Conservation (phyloP, 1,140 invertebrate species). For the Conus betulinus region DNA sequence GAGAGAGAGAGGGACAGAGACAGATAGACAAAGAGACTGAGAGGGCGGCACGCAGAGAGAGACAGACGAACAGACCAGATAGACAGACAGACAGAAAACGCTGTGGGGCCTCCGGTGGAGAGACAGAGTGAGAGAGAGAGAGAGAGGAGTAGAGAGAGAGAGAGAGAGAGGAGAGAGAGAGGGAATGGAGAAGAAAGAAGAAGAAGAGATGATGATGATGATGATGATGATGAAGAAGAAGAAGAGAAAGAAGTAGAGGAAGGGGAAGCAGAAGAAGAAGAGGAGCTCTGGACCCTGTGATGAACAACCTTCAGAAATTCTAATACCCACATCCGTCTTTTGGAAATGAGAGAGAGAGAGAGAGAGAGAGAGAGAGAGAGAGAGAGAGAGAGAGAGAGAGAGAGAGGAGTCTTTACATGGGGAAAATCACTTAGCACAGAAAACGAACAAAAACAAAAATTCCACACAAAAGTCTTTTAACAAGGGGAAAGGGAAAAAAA, state of each 20-base stretch:
- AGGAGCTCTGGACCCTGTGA: not conserved
- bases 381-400: slow-evolving; percentile 9
- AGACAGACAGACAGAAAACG: no score
- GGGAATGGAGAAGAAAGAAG: not conserved
- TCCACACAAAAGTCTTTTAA: not conserved
- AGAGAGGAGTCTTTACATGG: not conserved
- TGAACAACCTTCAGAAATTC: no score
- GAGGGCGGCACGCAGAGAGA: no score
- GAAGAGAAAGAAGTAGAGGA: not conserved
- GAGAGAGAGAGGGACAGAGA: no score
- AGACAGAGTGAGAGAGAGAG: not conserved
- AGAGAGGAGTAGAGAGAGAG: not conserved
- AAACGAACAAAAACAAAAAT: no score
- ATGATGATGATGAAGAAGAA: no score
- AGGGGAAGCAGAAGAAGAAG: no score
- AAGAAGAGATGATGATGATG: no score
- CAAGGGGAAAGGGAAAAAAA: no score
- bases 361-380: slow-evolving; percentile 25
- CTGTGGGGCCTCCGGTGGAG: not conserved
- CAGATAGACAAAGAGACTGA: no score
- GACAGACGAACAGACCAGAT: no score
- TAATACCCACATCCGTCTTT: no score
- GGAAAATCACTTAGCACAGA: not conserved
- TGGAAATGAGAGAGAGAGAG: slow-evolving; percentile 9
- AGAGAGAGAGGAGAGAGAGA: not conserved